Conservation (phyloP, 35 echinoderm and acorn worm genomes). For the Apostichopus japonicus region DNA sequence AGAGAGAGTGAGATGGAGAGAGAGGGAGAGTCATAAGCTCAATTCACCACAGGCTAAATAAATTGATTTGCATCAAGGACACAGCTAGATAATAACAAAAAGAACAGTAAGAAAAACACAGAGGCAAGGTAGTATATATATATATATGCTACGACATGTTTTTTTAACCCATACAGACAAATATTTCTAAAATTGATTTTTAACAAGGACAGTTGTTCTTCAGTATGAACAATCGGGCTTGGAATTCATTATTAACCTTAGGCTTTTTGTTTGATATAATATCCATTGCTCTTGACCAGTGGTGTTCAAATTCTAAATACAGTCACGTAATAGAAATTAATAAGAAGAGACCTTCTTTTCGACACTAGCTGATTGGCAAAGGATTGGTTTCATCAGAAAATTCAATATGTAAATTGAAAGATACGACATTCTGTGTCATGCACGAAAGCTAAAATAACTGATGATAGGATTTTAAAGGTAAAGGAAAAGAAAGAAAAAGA, state of each 20-base stretch:
- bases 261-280: background rate
- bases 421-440: too few species aligned
- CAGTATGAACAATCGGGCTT: background rate
- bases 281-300: background rate
- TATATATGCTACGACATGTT: background rate
- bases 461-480: too few species aligned
- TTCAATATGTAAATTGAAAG: too few species aligned
- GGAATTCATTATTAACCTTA: background rate
- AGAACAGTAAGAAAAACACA: background rate
- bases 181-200: background rate
- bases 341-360: too few species aligned
- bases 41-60: background rate
- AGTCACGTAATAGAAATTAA: background rate
- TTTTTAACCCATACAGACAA: background rate
- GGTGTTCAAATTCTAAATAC: background rate
- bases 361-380: too few species aligned
- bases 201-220: background rate
- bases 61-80: background rate
- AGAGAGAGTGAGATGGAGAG: background rate
- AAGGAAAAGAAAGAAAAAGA: too few species aligned
- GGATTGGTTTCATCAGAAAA: too few species aligned
- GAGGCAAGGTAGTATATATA: background rate
- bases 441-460: too few species aligned
- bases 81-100: background rate
- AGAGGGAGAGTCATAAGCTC: background rate